Evolutionary conservation across 2,113 vertebrate species (phyloP).

Genomic region (Solea senegalensis): DNA sequence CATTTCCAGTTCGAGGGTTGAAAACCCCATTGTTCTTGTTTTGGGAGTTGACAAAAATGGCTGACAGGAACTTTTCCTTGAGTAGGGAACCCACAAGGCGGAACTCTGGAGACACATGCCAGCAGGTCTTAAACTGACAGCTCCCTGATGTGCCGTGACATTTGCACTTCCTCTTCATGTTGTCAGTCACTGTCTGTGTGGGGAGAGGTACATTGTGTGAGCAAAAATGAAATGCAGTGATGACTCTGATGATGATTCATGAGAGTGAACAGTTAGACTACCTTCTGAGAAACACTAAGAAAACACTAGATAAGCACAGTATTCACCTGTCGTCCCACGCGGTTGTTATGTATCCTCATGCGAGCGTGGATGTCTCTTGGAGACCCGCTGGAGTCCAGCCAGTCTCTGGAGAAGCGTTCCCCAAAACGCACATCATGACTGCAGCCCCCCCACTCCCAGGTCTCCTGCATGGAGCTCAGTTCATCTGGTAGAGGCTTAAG

Average conservation of each 20-base stretch:
- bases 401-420: conserved; percentile 90
- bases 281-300: neutral
- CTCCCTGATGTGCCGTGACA: conserved; percentile 93
- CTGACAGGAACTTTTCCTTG: conserved; percentile 85
- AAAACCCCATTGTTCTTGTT: conserved; percentile 92
- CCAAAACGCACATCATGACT: conserved; percentile 90
- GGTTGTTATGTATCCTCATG: conserved; percentile 92
- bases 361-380: conserved; percentile 91
- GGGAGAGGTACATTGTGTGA: conserved; percentile 25
- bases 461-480: conserved; percentile 86
- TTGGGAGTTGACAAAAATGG: conserved; percentile 89
- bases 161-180: conserved; percentile 92
- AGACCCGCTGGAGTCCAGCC: conserved; percentile 89
- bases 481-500: conserved; percentile 83
- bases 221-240: conserved; percentile 12
- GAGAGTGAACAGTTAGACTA: neutral
- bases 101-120: conserved; percentile 91
- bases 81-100: conserved; percentile 85
- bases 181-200: conserved; percentile 88
- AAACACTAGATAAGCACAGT: neutral
- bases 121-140: conserved; percentile 95
- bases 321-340: conserved; percentile 89
- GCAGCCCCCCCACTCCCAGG: conserved; percentile 95
- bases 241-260: neutral
- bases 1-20: conserved; percentile 79